A percentile compares a stretch with the other conserved stretches of the same genome.
phyloP scores from a whole-genome alignment of 37 sponge, comb jelly and placozoan species.

The Eunapius fragilis region DNA sequence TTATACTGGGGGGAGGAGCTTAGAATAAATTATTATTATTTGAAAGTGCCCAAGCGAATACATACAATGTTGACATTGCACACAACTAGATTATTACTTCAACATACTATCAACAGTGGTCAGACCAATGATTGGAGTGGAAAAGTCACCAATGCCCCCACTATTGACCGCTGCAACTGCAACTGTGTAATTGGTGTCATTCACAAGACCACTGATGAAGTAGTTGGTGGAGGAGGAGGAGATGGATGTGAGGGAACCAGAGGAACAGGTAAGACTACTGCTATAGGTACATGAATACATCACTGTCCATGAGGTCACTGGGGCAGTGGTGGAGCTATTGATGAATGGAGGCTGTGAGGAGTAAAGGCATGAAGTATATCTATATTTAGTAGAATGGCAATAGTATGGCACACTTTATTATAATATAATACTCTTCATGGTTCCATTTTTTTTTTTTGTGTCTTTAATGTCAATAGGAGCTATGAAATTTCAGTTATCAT shows the following conservation, averaged over 20 bases:
- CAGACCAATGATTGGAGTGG: background rate
- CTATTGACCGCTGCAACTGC: background rate
- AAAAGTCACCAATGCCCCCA: background rate
- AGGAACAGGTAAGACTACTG: background rate
- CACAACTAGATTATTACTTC: too few relatives aligned
- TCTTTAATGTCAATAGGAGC: too few relatives aligned
- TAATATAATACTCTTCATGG: too few relatives aligned
- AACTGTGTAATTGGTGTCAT: background rate
- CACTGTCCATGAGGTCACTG: background rate
- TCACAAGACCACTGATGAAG: background rate
- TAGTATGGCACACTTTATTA: too few relatives aligned
- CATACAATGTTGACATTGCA: too few relatives aligned
- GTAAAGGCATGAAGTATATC: too few relatives aligned
- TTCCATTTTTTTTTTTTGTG: too few relatives aligned
- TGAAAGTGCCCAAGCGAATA: too few relatives aligned
- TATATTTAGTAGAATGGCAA: too few relatives aligned
- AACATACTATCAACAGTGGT: background rate
- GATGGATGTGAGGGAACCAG: background rate
- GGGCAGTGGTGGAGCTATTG: background rate
- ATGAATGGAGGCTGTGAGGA: background rate
- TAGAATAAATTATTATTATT: too few relatives aligned
- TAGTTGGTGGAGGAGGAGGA: background rate
- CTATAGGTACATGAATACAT: background rate
- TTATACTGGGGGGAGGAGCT: too few relatives aligned
- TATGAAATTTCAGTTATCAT: too few relatives aligned